These are phyloP conservation scores for Danaus chrysippus DNA, from an alignment of 2,888 invertebrate genomes.

Conservation along the genomic window DNA sequence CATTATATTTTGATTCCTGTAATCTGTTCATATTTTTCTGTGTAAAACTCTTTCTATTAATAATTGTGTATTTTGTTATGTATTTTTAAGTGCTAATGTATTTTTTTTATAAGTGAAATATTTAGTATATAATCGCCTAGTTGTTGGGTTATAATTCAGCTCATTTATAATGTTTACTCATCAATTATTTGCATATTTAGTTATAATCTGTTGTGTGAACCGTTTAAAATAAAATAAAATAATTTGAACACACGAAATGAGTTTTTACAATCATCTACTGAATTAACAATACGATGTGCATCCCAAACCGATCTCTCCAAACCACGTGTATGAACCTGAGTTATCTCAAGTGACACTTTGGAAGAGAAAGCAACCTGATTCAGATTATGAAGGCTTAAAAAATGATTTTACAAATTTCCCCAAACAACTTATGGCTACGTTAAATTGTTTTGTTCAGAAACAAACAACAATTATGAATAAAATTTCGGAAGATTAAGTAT, in stretches of 20 bases:
- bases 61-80: no score
- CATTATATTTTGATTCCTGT: no score
- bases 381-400: slow-evolving; percentile 4
- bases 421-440: slow-evolving; percentile 3
- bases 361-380: slow-evolving; percentile 8
- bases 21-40: no score
- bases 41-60: no score
- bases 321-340: slow-evolving; percentile 6
- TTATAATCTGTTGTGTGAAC: no score
- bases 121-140: no score
- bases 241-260: slow-evolving; percentile 3
- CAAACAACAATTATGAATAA: slow-evolving; percentile 10
- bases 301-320: slow-evolving; percentile 8
- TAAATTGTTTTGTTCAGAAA: slow-evolving; percentile 7
- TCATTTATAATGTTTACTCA: no score
- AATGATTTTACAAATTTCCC: slow-evolving; percentile 5
- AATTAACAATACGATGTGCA: slow-evolving; percentile 4
- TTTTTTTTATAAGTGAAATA: no score
- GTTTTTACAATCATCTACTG: slow-evolving; percentile 1
- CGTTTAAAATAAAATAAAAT: no score
- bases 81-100: no score
- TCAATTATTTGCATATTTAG: no score
- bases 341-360: slow-evolving; percentile 4
- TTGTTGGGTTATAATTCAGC: no score
- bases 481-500: slow-evolving; percentile 8